phyloP scores from a whole-genome alignment of 2,797 vertebrate genomes.

The Argyrosomus regius region DNA sequence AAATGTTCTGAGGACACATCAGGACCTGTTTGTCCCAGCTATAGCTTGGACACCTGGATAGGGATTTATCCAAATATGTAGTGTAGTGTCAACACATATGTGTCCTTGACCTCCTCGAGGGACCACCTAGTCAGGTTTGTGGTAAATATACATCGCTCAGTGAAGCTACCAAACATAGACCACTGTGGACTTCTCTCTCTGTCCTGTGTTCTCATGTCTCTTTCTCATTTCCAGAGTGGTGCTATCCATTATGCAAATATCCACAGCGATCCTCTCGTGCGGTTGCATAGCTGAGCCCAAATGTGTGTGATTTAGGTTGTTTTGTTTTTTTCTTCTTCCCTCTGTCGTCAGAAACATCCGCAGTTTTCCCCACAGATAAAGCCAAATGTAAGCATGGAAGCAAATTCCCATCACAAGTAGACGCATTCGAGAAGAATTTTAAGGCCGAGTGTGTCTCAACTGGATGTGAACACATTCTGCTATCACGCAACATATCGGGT shows the following conservation, averaged over 20 bases:
- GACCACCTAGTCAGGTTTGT: constrained; percentile 30
- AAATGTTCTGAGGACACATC: background rate
- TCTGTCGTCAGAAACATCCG: constrained; percentile 35
- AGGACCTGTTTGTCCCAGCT: background rate
- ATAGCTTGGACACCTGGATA: constrained; percentile 8
- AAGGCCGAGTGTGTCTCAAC: constrained; percentile 6
- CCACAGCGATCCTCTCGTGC: constrained; percentile 22
- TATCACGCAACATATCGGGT: background rate
- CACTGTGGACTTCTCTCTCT: background rate
- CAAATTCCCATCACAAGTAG: constrained; percentile 26
- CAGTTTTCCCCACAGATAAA: constrained; percentile 30
- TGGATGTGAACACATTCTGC: background rate
- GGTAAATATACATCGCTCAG: constrained; percentile 17
- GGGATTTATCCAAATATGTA: constrained; percentile 17
- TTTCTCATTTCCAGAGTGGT: background rate
- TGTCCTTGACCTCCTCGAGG: constrained; percentile 30
- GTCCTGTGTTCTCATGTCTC: background rate
- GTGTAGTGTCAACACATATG: constrained; percentile 18
- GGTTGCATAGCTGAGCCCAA: constrained; percentile 10
- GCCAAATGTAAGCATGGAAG: constrained; percentile 32
- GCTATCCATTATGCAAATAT: constrained; percentile 49
- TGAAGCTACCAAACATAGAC: constrained; percentile 12
- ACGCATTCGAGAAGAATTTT: constrained; percentile 20
- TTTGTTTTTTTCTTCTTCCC: background rate
- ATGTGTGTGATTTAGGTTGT: constrained; percentile 23